phyloP scores from a whole-genome alignment of 1,140 invertebrate species.

The Acromyrmex echinatior region DNA sequence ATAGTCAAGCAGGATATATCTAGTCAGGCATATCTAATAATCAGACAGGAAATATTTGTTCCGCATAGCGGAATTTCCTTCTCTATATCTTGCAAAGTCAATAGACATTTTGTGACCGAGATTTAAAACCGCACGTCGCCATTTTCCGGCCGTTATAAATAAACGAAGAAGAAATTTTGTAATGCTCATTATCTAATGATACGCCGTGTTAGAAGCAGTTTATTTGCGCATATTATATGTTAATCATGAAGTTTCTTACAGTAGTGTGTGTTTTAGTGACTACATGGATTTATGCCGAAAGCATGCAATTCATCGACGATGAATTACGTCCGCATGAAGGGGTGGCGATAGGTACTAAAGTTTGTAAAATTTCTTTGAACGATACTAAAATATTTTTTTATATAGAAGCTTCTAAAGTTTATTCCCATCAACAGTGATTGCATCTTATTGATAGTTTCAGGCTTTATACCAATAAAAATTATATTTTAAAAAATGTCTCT shows the following conservation, averaged over 20 bases:
- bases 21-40: too few relatives aligned
- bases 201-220: background rate
- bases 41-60: background rate
- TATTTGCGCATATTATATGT: background rate
- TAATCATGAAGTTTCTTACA: constrained; percentile 22
- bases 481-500: background rate
- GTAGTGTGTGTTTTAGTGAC: background rate
- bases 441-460: background rate
- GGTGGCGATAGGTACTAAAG: background rate
- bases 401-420: background rate
- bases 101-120: background rate
- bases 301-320: background rate
- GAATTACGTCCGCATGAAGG: background rate
- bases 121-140: background rate
- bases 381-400: background rate
- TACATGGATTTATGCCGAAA: background rate
- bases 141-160: background rate
- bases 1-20: too few relatives aligned
- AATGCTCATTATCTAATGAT: constrained; percentile 11
- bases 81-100: background rate
- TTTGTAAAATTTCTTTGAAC: background rate
- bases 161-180: constrained; percentile 1
- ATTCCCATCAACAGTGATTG: background rate
- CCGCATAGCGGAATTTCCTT: background rate
- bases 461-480: too few relatives aligned